Conservation (phyloP, 2,888 invertebrate species). For the Apoderus coryli region DNA sequence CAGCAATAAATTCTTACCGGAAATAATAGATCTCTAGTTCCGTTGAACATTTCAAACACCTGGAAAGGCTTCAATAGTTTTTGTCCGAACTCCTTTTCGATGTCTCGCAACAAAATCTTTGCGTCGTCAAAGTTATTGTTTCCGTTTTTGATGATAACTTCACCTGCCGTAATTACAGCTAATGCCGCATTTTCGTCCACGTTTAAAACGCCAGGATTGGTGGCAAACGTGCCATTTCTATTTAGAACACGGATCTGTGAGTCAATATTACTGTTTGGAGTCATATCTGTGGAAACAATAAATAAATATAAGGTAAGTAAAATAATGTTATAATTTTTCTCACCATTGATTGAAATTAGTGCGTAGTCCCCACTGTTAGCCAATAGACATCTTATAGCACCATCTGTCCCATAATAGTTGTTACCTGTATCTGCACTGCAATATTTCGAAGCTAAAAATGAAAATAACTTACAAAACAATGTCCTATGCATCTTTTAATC, state of each 20-base stretch:
- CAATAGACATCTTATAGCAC: slow-evolving; percentile 43
- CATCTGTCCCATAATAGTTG: slow-evolving; percentile 43
- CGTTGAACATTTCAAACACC: slow-evolving; percentile 44
- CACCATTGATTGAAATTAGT: slow-evolving; percentile 32
- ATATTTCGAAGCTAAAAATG: slow-evolving; percentile 16
- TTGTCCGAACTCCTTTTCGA: slow-evolving; percentile 25
- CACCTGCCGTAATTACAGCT: slow-evolving; percentile 44
- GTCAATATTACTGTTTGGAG: slow-evolving; percentile 5
- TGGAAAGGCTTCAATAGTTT: slow-evolving; percentile 35
- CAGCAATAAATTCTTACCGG: slow-evolving; percentile 31
- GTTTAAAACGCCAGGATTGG: slow-evolving; percentile 33
- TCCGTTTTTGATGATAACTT: slow-evolving; percentile 38
- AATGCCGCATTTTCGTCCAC: slow-evolving; percentile 39
- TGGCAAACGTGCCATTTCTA: slow-evolving; percentile 42
- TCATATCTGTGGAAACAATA: slow-evolving; percentile 14
- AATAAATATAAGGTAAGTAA: slow-evolving; percentile 4
- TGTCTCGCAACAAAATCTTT: slow-evolving; percentile 21
- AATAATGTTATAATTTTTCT: slow-evolving; percentile 6
- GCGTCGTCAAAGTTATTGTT: slow-evolving; percentile 23
- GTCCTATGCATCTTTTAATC: slow-evolving; percentile 1
- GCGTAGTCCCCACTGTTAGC: slow-evolving; percentile 42
- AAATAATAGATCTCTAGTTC: slow-evolving; percentile 41
- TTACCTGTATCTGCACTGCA: slow-evolving; percentile 41
- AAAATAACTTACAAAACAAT: slow-evolving; percentile 4
- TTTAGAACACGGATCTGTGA: slow-evolving; percentile 40